Conservation (phyloP, 2,888 invertebrate species). For the Geotrupes spiniger region DNA sequence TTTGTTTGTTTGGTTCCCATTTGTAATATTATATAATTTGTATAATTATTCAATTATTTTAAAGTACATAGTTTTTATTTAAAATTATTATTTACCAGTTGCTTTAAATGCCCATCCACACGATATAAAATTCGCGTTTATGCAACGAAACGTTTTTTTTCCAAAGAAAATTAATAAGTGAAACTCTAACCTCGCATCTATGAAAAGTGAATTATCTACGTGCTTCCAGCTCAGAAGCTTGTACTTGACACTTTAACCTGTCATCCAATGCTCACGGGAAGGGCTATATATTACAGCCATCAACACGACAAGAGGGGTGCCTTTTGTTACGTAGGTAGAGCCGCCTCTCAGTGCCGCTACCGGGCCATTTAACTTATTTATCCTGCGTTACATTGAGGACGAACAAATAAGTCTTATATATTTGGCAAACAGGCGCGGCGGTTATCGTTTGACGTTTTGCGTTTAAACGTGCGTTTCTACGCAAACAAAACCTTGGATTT, state of each 20-base stretch:
- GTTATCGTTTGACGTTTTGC: conserved; percentile 1
- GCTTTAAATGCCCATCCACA: no score
- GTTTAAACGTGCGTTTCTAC: not conserved
- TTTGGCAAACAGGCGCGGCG: not conserved
- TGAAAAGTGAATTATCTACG: not conserved
- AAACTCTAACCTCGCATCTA: no score
- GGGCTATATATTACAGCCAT: conserved; percentile 6
- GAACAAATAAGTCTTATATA: conserved; percentile 3
- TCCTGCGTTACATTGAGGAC: conserved; percentile 3
- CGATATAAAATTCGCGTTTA: no score
- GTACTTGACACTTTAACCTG: conserved; percentile 6
- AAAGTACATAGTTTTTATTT: no score
- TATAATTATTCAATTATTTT: no score
- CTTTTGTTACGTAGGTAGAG: conserved; percentile 7
- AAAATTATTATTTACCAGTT: no score
- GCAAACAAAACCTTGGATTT: conserved; percentile 1
- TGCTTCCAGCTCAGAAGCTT: conserved; percentile 4
- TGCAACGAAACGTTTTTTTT: no score
- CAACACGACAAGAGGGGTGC: conserved; percentile 1
- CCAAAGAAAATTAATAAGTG: no score
- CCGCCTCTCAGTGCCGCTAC: conserved; percentile 1
- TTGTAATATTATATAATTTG: no score
- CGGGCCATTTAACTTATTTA: conserved; percentile 7
- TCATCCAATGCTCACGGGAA: conserved; percentile 5
- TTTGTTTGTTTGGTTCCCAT: no score